Evolutionary conservation across 2,888 invertebrate genomes (phyloP).

Genomic region (Ashinkailepas kermadecensis): DNA sequence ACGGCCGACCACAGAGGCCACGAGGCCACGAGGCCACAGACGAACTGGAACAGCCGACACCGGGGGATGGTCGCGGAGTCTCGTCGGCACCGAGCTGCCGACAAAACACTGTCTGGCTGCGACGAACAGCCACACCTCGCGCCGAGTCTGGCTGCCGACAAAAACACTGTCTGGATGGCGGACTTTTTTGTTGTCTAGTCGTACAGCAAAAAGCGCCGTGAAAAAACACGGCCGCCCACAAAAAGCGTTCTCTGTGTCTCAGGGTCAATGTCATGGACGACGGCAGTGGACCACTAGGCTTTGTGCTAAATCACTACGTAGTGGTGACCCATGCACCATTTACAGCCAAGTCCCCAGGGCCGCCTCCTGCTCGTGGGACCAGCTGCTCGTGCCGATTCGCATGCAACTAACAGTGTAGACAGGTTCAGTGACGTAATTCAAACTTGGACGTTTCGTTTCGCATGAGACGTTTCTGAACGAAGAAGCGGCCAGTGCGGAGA

Average conservation of each 20-base stretch:
- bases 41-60: neutral
- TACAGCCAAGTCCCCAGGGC: too few relatives aligned
- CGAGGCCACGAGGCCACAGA: too few relatives aligned
- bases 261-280: conserved; percentile 10
- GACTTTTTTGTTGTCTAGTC: conserved; percentile 17
- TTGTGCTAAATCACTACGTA: conserved; percentile 28
- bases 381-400: too few relatives aligned
- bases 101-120: too few relatives aligned
- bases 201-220: neutral
- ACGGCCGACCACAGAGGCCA: too few relatives aligned
- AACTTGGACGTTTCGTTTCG: too few relatives aligned
- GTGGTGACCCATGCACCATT: too few relatives aligned
- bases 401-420: too few relatives aligned
- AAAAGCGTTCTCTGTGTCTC: neutral
- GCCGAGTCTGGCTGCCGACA: neutral
- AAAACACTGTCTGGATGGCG: neutral
- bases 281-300: conserved; percentile 42
- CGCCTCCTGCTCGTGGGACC: too few relatives aligned
- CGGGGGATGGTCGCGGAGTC: neutral
- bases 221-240: neutral
- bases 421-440: too few relatives aligned
- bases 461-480: too few relatives aligned
- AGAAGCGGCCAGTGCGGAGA: too few relatives aligned
- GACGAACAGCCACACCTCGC: neutral
- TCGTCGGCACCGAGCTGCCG: neutral